Percentiles rank a stretch among this genome's conserved stretches.
Evolutionary conservation across 2,888 invertebrate species (phyloP).

Genomic region (Drosophila macrospina): DNA sequence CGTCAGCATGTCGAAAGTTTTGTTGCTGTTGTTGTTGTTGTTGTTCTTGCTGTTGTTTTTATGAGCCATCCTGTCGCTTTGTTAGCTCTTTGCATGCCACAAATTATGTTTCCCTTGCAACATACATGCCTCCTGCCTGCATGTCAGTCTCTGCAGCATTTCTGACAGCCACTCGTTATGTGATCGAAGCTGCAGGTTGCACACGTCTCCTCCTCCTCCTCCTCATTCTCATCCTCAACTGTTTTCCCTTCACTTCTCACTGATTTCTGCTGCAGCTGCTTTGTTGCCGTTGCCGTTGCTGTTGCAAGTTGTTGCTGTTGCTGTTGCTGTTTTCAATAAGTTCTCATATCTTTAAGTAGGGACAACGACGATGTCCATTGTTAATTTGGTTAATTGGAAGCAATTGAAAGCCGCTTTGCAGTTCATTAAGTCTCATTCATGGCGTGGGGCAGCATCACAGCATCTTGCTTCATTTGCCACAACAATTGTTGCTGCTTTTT

Average conservation of each 20-base stretch:
- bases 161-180: conserved; percentile 46
- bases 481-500: conserved; percentile 6
- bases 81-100: conserved; percentile 81
- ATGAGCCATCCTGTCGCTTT: conserved; percentile 62
- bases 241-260: conserved; percentile 8
- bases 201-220: conserved; percentile 1
- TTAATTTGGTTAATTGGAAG: conserved; percentile 80
- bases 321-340: conserved; percentile 38
- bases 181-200: conserved; percentile 51
- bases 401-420: conserved; percentile 80
- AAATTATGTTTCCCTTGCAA: conserved; percentile 67
- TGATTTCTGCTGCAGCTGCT: conserved; percentile 48
- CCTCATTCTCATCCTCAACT: background rate
- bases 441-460: conserved; percentile 4
- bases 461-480: conserved; percentile 9
- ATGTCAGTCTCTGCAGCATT: conserved; percentile 56
- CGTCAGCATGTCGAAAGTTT: conserved; percentile 72
- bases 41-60: conserved; percentile 38
- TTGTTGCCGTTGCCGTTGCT: background rate
- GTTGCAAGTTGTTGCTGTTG: conserved; percentile 3
- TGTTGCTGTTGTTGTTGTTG: conserved; percentile 13
- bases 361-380: conserved; percentile 55
- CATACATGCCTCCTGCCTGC: conserved; percentile 8
- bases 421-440: conserved; percentile 72
- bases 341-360: conserved; percentile 57